These are phyloP conservation scores for Acinonyx jubatus DNA, from an alignment of 2,113 vertebrate species.

Conservation along the genomic window DNA sequence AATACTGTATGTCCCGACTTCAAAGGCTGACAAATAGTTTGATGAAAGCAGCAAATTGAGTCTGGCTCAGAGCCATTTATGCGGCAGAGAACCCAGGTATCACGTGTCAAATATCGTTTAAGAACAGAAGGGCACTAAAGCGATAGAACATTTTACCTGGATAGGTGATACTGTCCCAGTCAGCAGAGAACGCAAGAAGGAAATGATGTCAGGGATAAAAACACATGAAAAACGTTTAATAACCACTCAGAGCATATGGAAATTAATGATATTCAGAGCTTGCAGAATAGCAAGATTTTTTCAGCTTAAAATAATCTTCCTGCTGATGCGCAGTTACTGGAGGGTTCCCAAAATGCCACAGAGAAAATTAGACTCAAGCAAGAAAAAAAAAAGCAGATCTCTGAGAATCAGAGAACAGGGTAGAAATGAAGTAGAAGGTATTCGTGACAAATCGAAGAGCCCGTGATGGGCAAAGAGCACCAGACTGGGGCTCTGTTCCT, in stretches of 20 bases:
- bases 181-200: slow-evolving; percentile 10
- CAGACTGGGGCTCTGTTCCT: neutral
- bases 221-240: slow-evolving; percentile 24
- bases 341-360: slow-evolving; percentile 66
- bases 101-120: slow-evolving; percentile 62
- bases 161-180: neutral
- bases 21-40: slow-evolving; percentile 68
- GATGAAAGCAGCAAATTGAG: slow-evolving; percentile 57
- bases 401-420: neutral
- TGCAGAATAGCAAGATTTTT: slow-evolving; percentile 68
- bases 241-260: slow-evolving; percentile 64
- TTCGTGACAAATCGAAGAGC: neutral
- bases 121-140: neutral
- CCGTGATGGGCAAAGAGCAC: neutral
- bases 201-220: slow-evolving; percentile 25
- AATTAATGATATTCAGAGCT: slow-evolving; percentile 76
- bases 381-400: slow-evolving; percentile 35
- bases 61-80: slow-evolving; percentile 47
- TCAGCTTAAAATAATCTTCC: slow-evolving; percentile 77
- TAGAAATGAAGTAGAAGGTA: slow-evolving; percentile 8
- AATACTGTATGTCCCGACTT: slow-evolving; percentile 36
- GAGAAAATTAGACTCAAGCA: slow-evolving; percentile 58
- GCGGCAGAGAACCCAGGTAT: slow-evolving; percentile 49
- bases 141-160: slow-evolving; percentile 5
- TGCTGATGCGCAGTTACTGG: slow-evolving; percentile 72